phyloP scores from a whole-genome alignment of 37 sponge, comb jelly and placozoan genomes.

The Chondrilla cf. caribensis region DNA sequence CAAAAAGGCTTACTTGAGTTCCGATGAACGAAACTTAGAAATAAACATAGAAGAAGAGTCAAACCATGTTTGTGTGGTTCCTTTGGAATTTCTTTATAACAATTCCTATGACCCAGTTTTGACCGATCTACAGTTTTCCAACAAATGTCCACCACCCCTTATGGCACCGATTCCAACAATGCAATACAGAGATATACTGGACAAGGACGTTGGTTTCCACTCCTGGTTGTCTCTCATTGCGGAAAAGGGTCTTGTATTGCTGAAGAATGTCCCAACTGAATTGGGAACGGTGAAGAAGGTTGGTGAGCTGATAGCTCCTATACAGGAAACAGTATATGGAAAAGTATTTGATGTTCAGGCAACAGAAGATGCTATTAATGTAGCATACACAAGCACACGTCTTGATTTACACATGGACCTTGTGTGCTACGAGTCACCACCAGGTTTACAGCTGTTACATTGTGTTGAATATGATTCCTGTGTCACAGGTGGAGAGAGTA shows the following conservation, averaged over 20 bases:
- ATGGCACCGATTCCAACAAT: neutral
- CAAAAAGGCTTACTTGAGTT: neutral
- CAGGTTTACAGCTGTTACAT: constrained; percentile 67
- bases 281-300: neutral
- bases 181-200: neutral
- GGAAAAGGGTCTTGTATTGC: neutral
- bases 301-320: neutral
- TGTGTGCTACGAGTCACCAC: constrained; percentile 68
- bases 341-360: constrained; percentile 45
- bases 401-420: constrained; percentile 58
- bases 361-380: constrained; percentile 38
- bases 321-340: neutral
- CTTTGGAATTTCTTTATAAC: neutral
- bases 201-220: neutral
- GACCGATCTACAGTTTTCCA: too few relatives aligned
- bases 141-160: neutral
- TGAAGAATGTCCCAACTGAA: neutral
- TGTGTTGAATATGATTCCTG: constrained; percentile 68
- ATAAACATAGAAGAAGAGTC: neutral
- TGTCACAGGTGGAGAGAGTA: constrained; percentile 62
- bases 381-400: constrained; percentile 35
- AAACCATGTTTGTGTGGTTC: neutral
- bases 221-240: constrained; percentile 2
- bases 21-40: neutral
- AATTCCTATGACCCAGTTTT: neutral